Conservation (phyloP, 2,888 invertebrate genomes). For the Slavum lentiscoides region DNA sequence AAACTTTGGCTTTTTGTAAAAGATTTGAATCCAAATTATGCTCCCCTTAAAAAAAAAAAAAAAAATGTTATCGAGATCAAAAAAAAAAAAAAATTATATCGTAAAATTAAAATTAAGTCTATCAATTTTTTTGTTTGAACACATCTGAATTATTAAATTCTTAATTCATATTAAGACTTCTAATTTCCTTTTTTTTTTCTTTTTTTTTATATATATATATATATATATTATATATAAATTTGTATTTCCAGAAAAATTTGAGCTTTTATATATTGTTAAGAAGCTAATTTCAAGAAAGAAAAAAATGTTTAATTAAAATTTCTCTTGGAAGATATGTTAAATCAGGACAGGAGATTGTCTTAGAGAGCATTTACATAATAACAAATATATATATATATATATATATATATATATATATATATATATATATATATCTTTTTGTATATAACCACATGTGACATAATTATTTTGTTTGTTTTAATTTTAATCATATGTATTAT, state of each 20-base stretch:
- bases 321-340: conserved; percentile 46
- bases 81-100: conserved; percentile 46
- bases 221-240: not conserved
- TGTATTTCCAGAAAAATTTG: conserved; percentile 38
- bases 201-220: not conserved
- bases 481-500: no score
- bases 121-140: conserved; percentile 49
- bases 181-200: conserved; percentile 7
- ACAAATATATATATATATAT: conserved; percentile 22
- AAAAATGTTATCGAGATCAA: conserved; percentile 49
- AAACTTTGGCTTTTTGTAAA: conserved; percentile 50
- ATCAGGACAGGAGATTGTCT: conserved; percentile 43
- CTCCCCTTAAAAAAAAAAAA: conserved; percentile 32
- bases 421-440: not conserved
- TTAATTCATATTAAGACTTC: conserved; percentile 30
- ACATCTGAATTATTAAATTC: conserved; percentile 52
- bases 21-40: conserved; percentile 48
- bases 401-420: conserved; percentile 6
- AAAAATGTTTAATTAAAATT: not conserved
- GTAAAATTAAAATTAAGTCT: conserved; percentile 49
- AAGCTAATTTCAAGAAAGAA: conserved; percentile 9
- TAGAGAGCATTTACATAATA: conserved; percentile 50
- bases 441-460: conserved; percentile 28
- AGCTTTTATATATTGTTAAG: conserved; percentile 22
- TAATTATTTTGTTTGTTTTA: not conserved